These are phyloP conservation scores for Lophius americanus DNA, from an alignment of 2,797 vertebrate species.

Conservation along the genomic window DNA sequence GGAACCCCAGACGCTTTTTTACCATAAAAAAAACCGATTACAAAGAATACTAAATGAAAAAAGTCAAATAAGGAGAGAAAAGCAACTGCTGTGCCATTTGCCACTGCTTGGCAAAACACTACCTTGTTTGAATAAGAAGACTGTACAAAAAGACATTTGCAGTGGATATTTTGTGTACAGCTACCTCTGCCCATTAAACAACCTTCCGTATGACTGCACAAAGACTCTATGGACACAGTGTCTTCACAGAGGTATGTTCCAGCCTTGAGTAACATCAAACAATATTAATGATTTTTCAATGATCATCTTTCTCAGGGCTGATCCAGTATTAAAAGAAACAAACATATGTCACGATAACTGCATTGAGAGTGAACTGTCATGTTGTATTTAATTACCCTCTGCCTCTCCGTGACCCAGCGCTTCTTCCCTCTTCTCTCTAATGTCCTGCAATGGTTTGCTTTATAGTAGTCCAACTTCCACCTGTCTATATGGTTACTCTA, in stretches of 20 bases:
- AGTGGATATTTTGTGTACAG: background rate
- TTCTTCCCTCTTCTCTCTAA: background rate
- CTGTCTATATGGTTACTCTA: conserved; percentile 15
- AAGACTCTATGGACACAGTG: background rate
- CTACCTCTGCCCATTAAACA: conserved; percentile 11
- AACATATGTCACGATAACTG: conserved; percentile 5
- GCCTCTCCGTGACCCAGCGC: conserved; percentile 6
- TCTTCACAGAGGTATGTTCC: conserved; percentile 6
- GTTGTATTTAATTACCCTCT: conserved; percentile 18
- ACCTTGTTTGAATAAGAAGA: conserved; percentile 11
- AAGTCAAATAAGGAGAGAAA: conserved; percentile 10
- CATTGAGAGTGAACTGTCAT: background rate
- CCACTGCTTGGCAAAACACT: background rate
- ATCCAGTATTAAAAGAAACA: background rate
- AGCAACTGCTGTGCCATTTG: background rate
- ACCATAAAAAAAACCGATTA: background rate
- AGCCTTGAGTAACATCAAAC: background rate
- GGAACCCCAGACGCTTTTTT: background rate
- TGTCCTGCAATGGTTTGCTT: conserved; percentile 14
- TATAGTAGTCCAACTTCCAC: conserved; percentile 20
- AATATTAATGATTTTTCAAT: background rate
- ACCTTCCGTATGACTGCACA: background rate
- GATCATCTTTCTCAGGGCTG: background rate
- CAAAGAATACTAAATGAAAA: conserved; percentile 3
- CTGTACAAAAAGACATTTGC: background rate